Base-by-base conservation (phyloP, 2,797 vertebrate species). In the Staurois parvus region DNA sequence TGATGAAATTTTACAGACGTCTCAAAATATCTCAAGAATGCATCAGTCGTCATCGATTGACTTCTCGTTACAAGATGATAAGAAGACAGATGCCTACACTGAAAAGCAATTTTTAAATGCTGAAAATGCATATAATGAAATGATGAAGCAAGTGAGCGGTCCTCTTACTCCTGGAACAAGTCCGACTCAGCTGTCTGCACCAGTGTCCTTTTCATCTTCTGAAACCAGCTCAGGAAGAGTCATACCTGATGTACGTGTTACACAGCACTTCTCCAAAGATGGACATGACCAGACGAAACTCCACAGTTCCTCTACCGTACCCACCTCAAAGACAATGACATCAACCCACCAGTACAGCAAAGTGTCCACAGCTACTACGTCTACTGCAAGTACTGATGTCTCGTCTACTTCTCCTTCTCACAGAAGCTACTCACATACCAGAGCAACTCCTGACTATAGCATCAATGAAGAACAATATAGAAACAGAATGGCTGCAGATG, bases 201-300 rank as follows among this genome's bases (percentile, higher is more conserved):
- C 98, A 0, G 93, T 97, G 81, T 96, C 97, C 42, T 98, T 99
- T 73, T 93, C 96, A n/a, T 37, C 93, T 85, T 91, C 94, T 0
- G 96, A 96, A 26, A 68, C 91, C 90, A 93, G 93, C 15, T 90
- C 95, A 0, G 90, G 93, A 89, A 96, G 95, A 85, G 93, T 94
- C 87, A 95, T 97, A 86, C 94, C 96, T 0, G 96, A 96, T n/a
- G 96, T 97, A 52, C 93, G 95, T 37, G 96, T 97, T 84, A 96
- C 97, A 73, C 98, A 98, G 89, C 97, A 99, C 91, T 95, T 99
- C 89, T 96, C 96, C n/a, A 98, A 97, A 93, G 97, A 99, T 92
- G 94, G 94, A 29, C 96, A 96, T 89, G 96, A 97, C 30, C 89
- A 94, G 73, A 93, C 95, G 89, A 96, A 95, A 91, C 93, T 96